Base-by-base conservation (phyloP, 2,113 vertebrate genomes). In the Parus major region DNA sequence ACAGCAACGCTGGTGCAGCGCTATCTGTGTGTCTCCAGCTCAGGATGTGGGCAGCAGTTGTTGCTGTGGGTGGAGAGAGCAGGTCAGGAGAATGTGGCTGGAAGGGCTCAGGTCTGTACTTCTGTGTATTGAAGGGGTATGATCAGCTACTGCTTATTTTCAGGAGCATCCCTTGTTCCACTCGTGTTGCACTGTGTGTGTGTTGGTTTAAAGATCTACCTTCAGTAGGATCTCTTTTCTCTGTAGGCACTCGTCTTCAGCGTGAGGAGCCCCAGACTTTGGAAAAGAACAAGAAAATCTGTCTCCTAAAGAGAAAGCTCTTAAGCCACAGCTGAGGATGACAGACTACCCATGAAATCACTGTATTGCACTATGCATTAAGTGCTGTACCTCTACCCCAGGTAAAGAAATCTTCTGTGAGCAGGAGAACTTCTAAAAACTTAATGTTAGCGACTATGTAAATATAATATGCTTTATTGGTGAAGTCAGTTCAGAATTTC, bases 1-100 rank as follows among this genome's bases (percentile, higher is more conserved):
- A 1, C 11, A 31, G 44, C 1, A 1, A 1, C 42, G 42, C 59
- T 63, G 44, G 17, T 7, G 13, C 17, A 3, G n/a, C 2, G 59
- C 53, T 36, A 7, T 27, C 42, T 33, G n/a, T 33, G 15, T 29
- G 17, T 25, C n/a, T 27, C 77, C 39, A 55, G 70, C 41, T 35
- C 61, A n/a, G 75, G 44, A 14, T 1, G 3, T 0, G 6, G 39
- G 11, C 44, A 63, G 36, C 13, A 23, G n/a, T 6, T 47, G 7
- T 25, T 65, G 81, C 9, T 52, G 59, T n/a, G 21, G 29, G 20
- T 41, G 36, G 21, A 57, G 25, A 47, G 10, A 50, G 42, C 31
- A 53, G 65, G 52, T 11, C 39, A 76, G 65, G 39, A 56, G 7
- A 71, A 52, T 0, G 7, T n/a, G 76, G 9, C 69, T 87, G 35